Percentiles rank a stretch among this genome's conserved stretches.
Evolutionary conservation across 2,888 invertebrate species (phyloP).

Genomic region (Erebia aethiops): DNA sequence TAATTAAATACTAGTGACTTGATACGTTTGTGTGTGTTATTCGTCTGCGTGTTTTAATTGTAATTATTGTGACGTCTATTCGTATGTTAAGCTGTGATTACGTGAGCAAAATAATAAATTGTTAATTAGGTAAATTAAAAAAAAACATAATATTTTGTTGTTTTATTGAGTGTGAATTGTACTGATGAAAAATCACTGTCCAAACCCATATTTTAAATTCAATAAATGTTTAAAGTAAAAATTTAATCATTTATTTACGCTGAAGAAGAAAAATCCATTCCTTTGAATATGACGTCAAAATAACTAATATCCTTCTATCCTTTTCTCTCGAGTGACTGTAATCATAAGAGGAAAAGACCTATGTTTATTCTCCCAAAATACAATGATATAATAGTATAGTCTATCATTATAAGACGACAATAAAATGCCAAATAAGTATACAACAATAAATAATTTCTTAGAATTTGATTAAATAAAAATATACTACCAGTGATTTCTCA

Average conservation of each 20-base stretch:
- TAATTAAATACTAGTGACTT: slow-evolving; percentile 38
- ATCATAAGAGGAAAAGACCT: no score
- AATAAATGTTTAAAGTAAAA: no score
- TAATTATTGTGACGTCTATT: slow-evolving; percentile 31
- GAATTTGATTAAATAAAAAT: no score
- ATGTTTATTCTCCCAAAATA: no score
- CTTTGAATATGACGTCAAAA: no score
- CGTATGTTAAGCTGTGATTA: slow-evolving; percentile 40
- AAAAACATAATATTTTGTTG: background rate
- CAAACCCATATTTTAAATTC: background rate
- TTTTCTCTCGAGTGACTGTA: no score
- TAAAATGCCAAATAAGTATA: background rate
- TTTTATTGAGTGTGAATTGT: background rate
- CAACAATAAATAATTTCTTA: background rate
- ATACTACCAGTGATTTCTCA: slow-evolving; percentile 12
- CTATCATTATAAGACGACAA: no score
- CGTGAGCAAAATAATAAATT: slow-evolving; percentile 33
- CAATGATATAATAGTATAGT: no score
- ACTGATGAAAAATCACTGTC: slow-evolving; percentile 28
- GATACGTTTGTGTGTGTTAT: slow-evolving; percentile 17
- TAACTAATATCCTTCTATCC: no score
- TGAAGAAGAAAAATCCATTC: no score
- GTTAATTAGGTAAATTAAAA: background rate
- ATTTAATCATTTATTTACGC: no score
- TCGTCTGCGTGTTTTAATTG: slow-evolving; percentile 16